phyloP scores from a whole-genome alignment of 1,140 invertebrate species.

The Trichonephila clavata region DNA sequence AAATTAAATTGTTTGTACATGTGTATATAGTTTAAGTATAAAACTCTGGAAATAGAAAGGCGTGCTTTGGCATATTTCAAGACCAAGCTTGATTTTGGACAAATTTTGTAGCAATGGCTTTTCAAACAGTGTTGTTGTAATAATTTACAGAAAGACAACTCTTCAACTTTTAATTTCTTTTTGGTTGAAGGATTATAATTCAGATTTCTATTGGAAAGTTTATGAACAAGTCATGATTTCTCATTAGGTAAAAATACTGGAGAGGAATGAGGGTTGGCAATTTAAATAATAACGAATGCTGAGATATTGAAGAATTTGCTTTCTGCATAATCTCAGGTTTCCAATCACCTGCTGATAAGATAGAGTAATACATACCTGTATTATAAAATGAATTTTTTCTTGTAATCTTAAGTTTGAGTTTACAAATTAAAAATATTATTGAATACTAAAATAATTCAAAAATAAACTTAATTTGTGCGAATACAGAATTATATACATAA shows the following conservation, averaged over 20 bases:
- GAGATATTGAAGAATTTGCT: constrained; percentile 12
- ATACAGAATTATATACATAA: too few relatives aligned
- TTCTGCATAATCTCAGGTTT: not conserved
- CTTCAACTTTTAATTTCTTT: not conserved
- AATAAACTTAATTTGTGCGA: too few relatives aligned
- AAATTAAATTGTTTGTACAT: not conserved
- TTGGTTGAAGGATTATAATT: not conserved
- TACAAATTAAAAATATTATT: too few relatives aligned
- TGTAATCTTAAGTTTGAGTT: too few relatives aligned
- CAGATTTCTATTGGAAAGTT: not conserved
- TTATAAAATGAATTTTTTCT: too few relatives aligned
- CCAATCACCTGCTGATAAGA: not conserved
- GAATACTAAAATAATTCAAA: too few relatives aligned
- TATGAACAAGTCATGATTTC: not conserved
- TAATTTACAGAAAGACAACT: not conserved
- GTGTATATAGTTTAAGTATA: not conserved
- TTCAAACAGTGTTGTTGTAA: not conserved
- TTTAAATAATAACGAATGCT: not conserved
- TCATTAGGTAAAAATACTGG: not conserved
- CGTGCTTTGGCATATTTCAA: constrained; percentile 27
- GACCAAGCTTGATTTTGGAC: not conserved
- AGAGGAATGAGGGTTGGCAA: constrained; percentile 20
- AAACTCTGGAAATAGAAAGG: constrained; percentile 31
- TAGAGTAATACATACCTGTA: not conserved
- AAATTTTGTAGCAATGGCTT: not conserved